Conservation (phyloP, 2,888 invertebrate species). For the Drosophila fungiperda region DNA sequence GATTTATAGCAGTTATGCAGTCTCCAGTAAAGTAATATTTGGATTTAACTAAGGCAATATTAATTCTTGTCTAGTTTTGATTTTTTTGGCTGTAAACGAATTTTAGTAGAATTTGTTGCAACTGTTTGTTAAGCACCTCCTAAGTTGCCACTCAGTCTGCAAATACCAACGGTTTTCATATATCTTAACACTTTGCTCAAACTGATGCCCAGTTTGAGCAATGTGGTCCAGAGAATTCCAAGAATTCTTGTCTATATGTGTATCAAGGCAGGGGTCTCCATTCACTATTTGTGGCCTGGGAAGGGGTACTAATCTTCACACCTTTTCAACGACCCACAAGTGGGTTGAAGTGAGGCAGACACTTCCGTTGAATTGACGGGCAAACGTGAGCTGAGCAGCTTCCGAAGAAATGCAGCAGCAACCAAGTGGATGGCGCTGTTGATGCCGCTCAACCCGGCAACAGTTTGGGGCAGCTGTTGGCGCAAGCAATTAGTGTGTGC, state of each 20-base stretch:
- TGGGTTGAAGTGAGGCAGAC: constrained; percentile 35
- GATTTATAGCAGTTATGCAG: not conserved
- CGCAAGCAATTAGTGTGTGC: constrained; percentile 67
- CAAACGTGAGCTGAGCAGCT: constrained; percentile 76
- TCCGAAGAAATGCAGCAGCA: constrained; percentile 72
- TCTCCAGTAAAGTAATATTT: not conserved
- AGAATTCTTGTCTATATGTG: constrained; percentile 62
- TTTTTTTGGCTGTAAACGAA: not conserved
- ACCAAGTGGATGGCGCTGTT: constrained; percentile 51
- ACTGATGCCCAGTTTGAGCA: constrained; percentile 1
- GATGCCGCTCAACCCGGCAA: not conserved
- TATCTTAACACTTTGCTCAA: constrained; percentile 18
- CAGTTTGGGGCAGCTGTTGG: constrained; percentile 53
- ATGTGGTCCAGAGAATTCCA: constrained; percentile 46
- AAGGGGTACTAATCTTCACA: constrained; percentile 79
- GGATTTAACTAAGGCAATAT: not conserved
- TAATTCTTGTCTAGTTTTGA: not conserved
- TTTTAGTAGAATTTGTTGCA: not conserved
- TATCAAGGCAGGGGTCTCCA: constrained; percentile 42
- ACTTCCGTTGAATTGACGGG: constrained; percentile 79
- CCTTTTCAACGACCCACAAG: constrained; percentile 57
- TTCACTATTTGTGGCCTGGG: constrained; percentile 31
- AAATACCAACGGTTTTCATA: constrained; percentile 19
- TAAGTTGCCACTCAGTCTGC: constrained; percentile 42
- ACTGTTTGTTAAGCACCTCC: not conserved